Base-by-base conservation (phyloP, 1,140 invertebrate species). In the Lordiphosa collinella region DNA sequence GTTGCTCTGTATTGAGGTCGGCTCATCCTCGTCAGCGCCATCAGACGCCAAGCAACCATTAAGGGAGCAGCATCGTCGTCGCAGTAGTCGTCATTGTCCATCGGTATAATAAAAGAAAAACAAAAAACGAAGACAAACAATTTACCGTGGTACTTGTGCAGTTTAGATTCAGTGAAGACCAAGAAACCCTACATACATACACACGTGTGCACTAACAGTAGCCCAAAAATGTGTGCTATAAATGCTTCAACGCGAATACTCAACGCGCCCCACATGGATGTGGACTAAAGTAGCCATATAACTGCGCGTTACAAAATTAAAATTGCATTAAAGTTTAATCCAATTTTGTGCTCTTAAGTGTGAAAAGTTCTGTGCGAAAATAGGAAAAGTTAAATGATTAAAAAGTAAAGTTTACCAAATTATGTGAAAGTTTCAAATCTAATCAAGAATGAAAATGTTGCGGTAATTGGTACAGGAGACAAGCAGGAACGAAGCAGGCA, bases 271-370 rank as follows among this genome's bases (percentile, higher is more conserved):
- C 51, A 67, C 43, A 47, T 63, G 40, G 13, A 72, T 70, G 58
- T 80, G 64, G 41, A 59, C 52, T 48, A 75, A 51, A 60, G 56
- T 54, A 48, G 41, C 51, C 73, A 46, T 68, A 78, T 48, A 79
- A 78, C 57, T 78, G 74, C 67, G 61, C 51, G 29, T 47, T 32
- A 5, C 34, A 53, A 43, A 68, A 49, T 41, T 49, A 62, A 75
- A 78, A 78, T 68, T 68, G 56, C 73, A 75, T 80, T 79, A 70
- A 37, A 62, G 35, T 60, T 68, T 60, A 35, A 78, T 69, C 44
- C 40, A 49, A 65, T 65, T 44, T 57, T 55, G 37, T 51, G 29
- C 49, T 40, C 41, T 22, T 16, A 34, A 31, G 36, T 52, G 61
- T 31, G n/a, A 12, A 64, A 62, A 64, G 58, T 64, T 63, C 18